phyloP scores from a whole-genome alignment of 2,113 vertebrate species.

The Cyphomyrus discorhynchus region DNA sequence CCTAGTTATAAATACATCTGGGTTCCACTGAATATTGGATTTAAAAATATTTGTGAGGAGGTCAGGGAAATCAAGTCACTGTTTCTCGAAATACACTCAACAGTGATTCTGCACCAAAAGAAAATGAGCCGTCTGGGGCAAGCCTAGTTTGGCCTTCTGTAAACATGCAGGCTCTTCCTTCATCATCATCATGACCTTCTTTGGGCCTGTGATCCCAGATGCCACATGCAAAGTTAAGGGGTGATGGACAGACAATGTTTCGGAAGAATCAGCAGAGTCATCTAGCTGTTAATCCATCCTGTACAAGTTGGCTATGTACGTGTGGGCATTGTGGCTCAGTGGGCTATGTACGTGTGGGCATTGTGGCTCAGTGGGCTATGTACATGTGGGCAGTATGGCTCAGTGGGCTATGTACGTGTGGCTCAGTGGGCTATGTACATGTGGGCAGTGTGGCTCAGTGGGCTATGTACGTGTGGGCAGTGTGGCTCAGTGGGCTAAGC shows the following conservation, averaged over 20 bases:
- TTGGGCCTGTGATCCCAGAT: neutral
- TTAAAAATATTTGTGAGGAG: neutral
- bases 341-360: too few species aligned
- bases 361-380: too few species aligned
- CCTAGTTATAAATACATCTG: neutral
- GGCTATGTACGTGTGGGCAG: too few species aligned
- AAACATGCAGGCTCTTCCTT: neutral
- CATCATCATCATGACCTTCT: neutral
- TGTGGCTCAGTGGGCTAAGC: too few species aligned
- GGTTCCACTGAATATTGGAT: neutral
- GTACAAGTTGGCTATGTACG: too few species aligned
- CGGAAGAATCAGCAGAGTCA: neutral
- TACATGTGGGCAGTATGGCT: too few species aligned
- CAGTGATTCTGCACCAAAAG: neutral
- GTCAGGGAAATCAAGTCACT: neutral
- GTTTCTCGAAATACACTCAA: neutral
- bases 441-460: too few species aligned
- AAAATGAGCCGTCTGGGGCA: neutral
- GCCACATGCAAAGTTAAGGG: neutral
- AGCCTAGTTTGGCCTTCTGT: neutral
- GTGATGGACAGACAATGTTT: neutral
- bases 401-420: too few species aligned
- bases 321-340: too few species aligned
- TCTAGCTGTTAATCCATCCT: neutral
- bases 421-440: too few species aligned